Evolutionary conservation across 2,113 vertebrate genomes (phyloP).

Genomic region (Crotalus horridus): DNA sequence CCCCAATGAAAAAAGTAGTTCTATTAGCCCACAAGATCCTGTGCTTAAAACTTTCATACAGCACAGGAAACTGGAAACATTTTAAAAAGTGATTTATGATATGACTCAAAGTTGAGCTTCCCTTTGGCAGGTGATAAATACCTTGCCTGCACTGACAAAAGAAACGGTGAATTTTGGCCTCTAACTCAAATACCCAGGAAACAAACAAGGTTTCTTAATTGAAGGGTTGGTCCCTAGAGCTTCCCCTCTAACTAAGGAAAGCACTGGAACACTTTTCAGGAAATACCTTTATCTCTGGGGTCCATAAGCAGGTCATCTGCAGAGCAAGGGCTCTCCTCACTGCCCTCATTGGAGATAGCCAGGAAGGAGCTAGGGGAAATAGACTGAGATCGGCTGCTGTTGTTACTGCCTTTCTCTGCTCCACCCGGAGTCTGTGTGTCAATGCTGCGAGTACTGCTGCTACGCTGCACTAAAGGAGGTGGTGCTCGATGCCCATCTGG

Average conservation of each 20-base stretch:
- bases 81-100: background rate
- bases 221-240: background rate
- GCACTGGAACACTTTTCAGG: no score
- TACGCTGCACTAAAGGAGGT: conserved; percentile 84
- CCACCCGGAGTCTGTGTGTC: conserved; percentile 94
- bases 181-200: background rate
- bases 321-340: conserved; percentile 84
- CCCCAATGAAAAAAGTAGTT: background rate
- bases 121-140: background rate
- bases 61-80: background rate
- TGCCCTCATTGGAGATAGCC: conserved; percentile 84
- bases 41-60: background rate
- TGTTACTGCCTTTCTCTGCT: conserved; percentile 84
- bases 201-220: background rate
- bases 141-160: background rate
- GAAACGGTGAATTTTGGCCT: background rate
- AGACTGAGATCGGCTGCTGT: conserved; percentile 93
- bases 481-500: conserved; percentile 95
- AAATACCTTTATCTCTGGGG: conserved; percentile 87
- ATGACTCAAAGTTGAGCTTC: background rate
- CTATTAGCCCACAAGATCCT: background rate
- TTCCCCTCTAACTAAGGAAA: background rate
- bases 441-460: conserved; percentile 95
- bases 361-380: conserved; percentile 93
- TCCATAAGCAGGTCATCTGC: conserved; percentile 77